phyloP scores from a whole-genome alignment of 2,888 invertebrate genomes.

The Tenthredo scrophulariae region DNA sequence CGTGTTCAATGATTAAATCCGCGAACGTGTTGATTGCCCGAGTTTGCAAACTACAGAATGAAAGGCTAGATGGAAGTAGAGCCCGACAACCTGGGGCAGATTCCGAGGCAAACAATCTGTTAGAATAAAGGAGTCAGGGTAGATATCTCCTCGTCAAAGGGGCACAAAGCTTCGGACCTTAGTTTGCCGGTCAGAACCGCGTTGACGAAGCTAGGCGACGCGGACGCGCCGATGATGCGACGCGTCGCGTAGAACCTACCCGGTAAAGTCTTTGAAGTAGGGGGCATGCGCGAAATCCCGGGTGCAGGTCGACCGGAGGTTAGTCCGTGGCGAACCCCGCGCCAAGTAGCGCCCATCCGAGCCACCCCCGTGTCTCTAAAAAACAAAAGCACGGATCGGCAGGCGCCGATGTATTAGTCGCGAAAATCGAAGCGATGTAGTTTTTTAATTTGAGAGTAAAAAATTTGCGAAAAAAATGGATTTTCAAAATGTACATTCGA shows the following conservation, averaged over 20 bases:
- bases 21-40: not conserved
- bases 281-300: conserved; percentile 75
- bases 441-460: not conserved
- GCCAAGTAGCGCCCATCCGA: conserved; percentile 41
- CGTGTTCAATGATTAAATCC: conserved; percentile 4
- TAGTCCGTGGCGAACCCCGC: conserved; percentile 74
- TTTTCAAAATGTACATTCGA: not conserved
- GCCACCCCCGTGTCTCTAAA: conserved; percentile 12
- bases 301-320: conserved; percentile 72
- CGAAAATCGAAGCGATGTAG: not conserved
- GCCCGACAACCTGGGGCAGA: conserved; percentile 18
- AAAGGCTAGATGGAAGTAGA: not conserved
- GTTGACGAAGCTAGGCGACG: conserved; percentile 23
- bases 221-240: conserved; percentile 37
- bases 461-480: not conserved
- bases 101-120: conserved; percentile 27
- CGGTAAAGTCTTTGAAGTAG: conserved; percentile 61
- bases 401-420: not conserved
- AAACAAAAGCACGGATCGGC: conserved; percentile 4
- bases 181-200: conserved; percentile 3
- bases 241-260: conserved; percentile 46
- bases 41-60: not conserved
- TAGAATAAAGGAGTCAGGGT: conserved; percentile 18
- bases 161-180: conserved; percentile 9
- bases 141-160: not conserved